Evolutionary conservation across 1,140 invertebrate genomes (phyloP).

Genomic region (Coptotermes formosanus): DNA sequence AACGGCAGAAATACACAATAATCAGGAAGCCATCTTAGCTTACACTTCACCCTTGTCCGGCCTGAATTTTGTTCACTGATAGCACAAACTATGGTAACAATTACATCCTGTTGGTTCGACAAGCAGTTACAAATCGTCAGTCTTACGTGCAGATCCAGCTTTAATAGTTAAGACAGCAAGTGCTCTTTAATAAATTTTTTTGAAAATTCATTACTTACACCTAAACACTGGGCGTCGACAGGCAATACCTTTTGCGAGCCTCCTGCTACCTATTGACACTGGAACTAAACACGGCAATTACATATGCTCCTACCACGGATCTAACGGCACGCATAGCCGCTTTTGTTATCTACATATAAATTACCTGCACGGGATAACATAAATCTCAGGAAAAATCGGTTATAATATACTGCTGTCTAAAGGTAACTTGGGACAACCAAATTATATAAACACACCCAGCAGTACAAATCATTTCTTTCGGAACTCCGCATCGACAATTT

Average conservation of each 20-base stretch:
- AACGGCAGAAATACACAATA: neutral
- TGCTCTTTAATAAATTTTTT: neutral
- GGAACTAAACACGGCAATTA: neutral
- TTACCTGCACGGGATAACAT: too few relatives aligned
- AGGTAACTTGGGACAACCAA: too few relatives aligned
- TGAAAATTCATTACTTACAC: neutral
- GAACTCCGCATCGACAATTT: too few relatives aligned
- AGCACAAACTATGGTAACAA: neutral
- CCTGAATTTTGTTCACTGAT: neutral
- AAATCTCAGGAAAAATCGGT: too few relatives aligned
- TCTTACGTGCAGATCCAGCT: neutral
- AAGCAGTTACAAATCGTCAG: neutral
- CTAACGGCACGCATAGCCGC: too few relatives aligned
- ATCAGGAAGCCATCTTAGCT: neutral
- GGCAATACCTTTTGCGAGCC: neutral
- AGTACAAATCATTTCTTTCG: too few relatives aligned
- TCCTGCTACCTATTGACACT: neutral
- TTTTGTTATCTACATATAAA: too few relatives aligned
- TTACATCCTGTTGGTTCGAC: neutral
- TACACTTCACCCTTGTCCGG: neutral
- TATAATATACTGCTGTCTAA: too few relatives aligned
- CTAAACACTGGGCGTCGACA: slow-evolving; percentile 11
- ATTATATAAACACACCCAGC: too few relatives aligned
- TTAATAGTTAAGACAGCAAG: neutral
- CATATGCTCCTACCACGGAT: neutral